Conservation (phyloP, 2,888 invertebrate genomes). For the Euproctis similis region DNA sequence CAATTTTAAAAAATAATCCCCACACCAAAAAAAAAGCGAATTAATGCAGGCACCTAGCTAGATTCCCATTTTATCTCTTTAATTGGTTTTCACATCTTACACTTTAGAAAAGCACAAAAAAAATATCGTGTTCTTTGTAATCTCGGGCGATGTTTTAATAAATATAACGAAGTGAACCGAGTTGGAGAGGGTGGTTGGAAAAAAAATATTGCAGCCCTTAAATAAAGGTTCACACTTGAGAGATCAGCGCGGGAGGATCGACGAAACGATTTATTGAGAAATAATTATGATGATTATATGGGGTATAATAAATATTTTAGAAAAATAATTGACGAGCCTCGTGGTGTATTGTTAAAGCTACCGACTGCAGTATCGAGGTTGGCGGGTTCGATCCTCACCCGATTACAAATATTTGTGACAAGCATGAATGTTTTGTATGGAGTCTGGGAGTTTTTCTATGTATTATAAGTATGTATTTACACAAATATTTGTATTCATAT, state of each 20-base stretch:
- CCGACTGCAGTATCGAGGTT: too few relatives aligned
- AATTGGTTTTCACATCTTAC: slow-evolving; percentile 77
- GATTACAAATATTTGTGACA: too few relatives aligned
- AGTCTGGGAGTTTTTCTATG: too few relatives aligned
- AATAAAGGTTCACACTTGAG: slow-evolving; percentile 73
- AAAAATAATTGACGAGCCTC: too few relatives aligned
- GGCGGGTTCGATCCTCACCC: too few relatives aligned
- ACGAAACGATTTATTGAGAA: slow-evolving; percentile 66
- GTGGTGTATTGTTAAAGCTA: too few relatives aligned
- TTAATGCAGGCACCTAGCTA: slow-evolving; percentile 75
- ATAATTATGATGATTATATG: too few relatives aligned
- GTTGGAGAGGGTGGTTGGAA: slow-evolving; percentile 47
- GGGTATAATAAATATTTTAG: too few relatives aligned
- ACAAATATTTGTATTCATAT: too few relatives aligned
- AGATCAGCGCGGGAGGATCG: slow-evolving; percentile 64
- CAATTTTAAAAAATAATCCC: slow-evolving; percentile 77
- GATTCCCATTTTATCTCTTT: slow-evolving; percentile 76
- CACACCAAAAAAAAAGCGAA: slow-evolving; percentile 75
- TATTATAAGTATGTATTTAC: too few relatives aligned
- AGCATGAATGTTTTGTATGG: too few relatives aligned
- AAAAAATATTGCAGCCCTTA: slow-evolving; percentile 70
- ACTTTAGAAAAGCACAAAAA: too few relatives aligned
- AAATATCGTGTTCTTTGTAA: slow-evolving; percentile 76
- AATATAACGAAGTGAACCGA: slow-evolving; percentile 72
- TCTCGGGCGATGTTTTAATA: slow-evolving; percentile 76